Base-by-base conservation (phyloP, 1,140 invertebrate species). In the Drosophila sproati region DNA sequence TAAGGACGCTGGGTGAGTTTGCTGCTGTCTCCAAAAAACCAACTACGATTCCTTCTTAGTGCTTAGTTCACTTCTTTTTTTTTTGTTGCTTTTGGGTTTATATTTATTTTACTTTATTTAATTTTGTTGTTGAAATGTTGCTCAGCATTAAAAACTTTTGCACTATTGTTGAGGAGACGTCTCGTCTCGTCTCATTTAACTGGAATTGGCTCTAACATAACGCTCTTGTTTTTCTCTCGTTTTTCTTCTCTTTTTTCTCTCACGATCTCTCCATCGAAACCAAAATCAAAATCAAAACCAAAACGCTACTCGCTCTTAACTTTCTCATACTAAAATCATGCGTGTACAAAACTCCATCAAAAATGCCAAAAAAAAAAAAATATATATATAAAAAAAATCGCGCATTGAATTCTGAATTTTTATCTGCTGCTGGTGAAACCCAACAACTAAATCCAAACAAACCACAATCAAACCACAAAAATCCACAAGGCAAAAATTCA, bases 1-100 rank as follows among this genome's bases (percentile, higher is more conserved):
- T 98, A 62, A 95, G 95, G 92, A 99, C 98, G 41, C 94, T 98
- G 91, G 98, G 98, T 99, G 95, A 95, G 94, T 20, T 20, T 20
- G 20, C 20, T 93, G 32, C 20, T 51, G 34, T 45, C 50, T 37
- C 51, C 20, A 20, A 20, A 20, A 20, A 20, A 61, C 3, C 1
- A 4, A n/a, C n/a, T 43, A 8, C 39, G 60, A 29, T 55, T 5
- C 34, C 5, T 62, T 70, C 5, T 62, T 70, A 20, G 20, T 29
- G 7, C 43, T 43, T 69, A 62, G 29, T 76, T 57, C 54, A 35
- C 52, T 62, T 77, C 43, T 67, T 68, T 63, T 68, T 82, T 74
- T 12, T 12, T n/a, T n/a, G n/a, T n/a, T 72, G 52, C 47, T 67
- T 54, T 43, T 20, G 20, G 20, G 20, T 20, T 20, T 20, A 20